phyloP scores from a whole-genome alignment of 2,113 vertebrate species.

The Actinemys pallida region DNA sequence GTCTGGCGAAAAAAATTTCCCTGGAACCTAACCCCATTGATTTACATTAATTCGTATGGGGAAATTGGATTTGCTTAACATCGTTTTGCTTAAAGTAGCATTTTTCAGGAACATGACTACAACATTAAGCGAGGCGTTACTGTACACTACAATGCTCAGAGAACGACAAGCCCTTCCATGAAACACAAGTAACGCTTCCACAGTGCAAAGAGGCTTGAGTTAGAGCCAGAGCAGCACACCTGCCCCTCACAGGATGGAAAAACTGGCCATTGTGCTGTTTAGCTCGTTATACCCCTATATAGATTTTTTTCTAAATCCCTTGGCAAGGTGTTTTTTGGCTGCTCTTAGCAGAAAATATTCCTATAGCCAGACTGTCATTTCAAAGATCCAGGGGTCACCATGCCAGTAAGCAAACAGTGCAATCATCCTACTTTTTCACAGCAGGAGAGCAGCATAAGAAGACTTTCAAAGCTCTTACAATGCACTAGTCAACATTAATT shows the following conservation, averaged over 20 bases:
- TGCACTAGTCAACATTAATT: not conserved
- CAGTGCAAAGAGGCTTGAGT: not conserved
- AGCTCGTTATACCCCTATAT: not conserved
- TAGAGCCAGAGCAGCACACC: not conserved
- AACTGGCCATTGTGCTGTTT: not conserved
- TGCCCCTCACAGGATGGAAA: not conserved
- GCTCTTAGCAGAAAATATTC: not conserved
- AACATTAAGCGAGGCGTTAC: no score
- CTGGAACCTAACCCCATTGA: no score
- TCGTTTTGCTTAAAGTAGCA: no score
- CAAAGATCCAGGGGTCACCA: not conserved
- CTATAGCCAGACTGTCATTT: not conserved
- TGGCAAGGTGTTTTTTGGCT: not conserved
- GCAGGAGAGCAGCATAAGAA: not conserved
- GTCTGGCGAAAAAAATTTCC: no score
- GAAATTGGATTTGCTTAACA: no score
- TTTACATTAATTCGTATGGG: no score
- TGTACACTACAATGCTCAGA: not conserved
- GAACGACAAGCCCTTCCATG: not conserved
- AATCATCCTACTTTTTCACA: not conserved
- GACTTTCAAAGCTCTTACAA: not conserved
- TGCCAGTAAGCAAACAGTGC: not conserved
- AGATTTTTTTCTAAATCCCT: not conserved
- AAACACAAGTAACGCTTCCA: not conserved
- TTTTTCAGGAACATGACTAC: no score